Base-by-base conservation (phyloP, 2,797 vertebrate genomes). In the Mastacembelus armatus region DNA sequence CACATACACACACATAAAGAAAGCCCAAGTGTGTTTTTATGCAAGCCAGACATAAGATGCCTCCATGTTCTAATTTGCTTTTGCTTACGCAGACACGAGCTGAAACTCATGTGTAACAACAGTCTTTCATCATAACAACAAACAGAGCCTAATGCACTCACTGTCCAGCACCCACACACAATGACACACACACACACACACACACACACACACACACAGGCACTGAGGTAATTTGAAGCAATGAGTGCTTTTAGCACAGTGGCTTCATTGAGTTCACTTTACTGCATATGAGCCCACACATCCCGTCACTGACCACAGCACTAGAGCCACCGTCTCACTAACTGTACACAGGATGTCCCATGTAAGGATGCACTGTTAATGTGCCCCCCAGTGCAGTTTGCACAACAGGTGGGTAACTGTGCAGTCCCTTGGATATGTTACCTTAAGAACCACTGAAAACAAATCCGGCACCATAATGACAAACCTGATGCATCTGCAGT, bases 201-300 rank as follows among this genome's bases (percentile, higher is more conserved):
- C 1, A 33, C n/a, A n/a, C 18, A 15, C 45, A 49, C 51, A 43
- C 36, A 59, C 12, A 47, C 62, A 78, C 33, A 75, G 12, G 64
- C 62, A 66, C 24, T 24, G 38, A 19, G 59, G 62, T 75, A 63
- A 84, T 86, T 84, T 78, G 74, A 74, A 72, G 69, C 80, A 61
- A 80, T 78, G 80, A 89, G 83, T 77, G 81, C 83, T 85, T 87
- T 87, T 66, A 82, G 75, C 75, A 69, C 81, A 52, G 52, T 78
- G 81, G 57, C 66, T 81, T 75, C 66, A 71, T 55, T 63, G 60
- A 79, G 73, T 79, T 83, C 77, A 75, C 71, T 83, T 76, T 81
- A 52, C 67, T 59, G 33, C 55, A 22, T 15, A 39, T 21, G 19
- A 78, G 55, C 58, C 71, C 69, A 73, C 56, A 63, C 48, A 50